Evolutionary conservation across 2,888 invertebrate species (phyloP).

Genomic region (Platypus cylindrus): DNA sequence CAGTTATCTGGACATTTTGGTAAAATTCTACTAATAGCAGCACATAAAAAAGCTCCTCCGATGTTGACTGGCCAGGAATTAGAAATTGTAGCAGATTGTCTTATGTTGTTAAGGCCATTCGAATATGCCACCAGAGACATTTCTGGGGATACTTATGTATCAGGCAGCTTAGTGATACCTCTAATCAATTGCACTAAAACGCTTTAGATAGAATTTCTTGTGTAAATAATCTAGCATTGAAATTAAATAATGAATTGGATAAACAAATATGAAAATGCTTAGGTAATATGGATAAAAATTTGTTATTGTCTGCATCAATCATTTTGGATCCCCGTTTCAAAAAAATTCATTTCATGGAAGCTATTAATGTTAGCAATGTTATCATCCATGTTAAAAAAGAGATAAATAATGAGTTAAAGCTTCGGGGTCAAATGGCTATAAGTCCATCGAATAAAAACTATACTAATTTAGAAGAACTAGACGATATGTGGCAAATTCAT

Average conservation of each 20-base stretch:
- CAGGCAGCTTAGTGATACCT: constrained; percentile 5
- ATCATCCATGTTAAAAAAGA: not conserved
- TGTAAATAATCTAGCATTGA: not conserved
- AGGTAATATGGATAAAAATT: constrained; percentile 1
- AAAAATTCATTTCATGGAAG: constrained; percentile 3
- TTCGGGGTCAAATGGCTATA: not conserved
- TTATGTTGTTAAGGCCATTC: constrained; percentile 3
- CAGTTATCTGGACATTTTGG: constrained; percentile 2
- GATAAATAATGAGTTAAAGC: not conserved
- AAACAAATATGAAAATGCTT: constrained; percentile 2
- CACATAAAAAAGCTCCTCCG: constrained; percentile 5
- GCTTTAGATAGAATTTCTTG: constrained; percentile 1
- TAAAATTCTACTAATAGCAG: constrained; percentile 3
- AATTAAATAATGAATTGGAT: not conserved
- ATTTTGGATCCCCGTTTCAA: constrained; percentile 5
- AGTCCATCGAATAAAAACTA: not conserved
- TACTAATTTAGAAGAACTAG: not conserved
- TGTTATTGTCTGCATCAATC: constrained; percentile 1
- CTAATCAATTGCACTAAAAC: constrained; percentile 2
- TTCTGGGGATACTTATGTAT: constrained; percentile 5
- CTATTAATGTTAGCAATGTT: constrained; percentile 1
- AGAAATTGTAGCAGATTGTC: constrained; percentile 2
- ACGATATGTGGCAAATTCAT: not conserved
- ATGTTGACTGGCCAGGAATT: constrained; percentile 4
- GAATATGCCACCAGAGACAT: constrained; percentile 4